Conservation (phyloP, 1,140 invertebrate species). For the Bombus affinis region DNA sequence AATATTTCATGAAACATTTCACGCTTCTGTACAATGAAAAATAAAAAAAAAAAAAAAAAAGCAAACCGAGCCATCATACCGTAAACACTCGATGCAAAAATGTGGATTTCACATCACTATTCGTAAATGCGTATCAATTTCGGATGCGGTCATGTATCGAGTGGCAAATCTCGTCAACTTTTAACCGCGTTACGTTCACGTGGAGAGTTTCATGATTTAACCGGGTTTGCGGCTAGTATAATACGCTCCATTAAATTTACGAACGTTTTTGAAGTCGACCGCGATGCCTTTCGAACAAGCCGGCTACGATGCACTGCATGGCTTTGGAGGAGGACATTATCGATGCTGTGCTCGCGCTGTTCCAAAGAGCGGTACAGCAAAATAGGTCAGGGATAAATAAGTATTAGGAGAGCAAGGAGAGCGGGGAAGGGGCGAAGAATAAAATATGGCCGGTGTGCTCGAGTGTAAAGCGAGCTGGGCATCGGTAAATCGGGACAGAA, state of each 20-base stretch:
- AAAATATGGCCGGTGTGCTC: conserved; percentile 48
- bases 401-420: conserved; percentile 39
- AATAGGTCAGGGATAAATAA: conserved; percentile 67
- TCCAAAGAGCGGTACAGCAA: conserved; percentile 10
- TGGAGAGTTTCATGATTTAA: not conserved
- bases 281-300: not conserved
- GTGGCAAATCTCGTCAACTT: conserved; percentile 4
- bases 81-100: not conserved
- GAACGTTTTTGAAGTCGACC: conserved; percentile 23
- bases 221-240: not conserved
- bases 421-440: conserved; percentile 23
- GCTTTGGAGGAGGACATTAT: conserved; percentile 51
- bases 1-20: not conserved
- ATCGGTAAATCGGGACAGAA: conserved; percentile 7
- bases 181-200: not conserved
- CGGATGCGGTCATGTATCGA: not conserved
- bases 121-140: conserved; percentile 11
- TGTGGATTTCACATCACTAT: not conserved
- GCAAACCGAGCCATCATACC: not conserved
- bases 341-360: conserved; percentile 44
- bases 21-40: not conserved
- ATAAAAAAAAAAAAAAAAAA: not conserved
- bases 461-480: conserved; percentile 27
- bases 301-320: not conserved
- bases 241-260: conserved; percentile 53